phyloP scores from a whole-genome alignment of 2,113 vertebrate genomes.

The Carollia perspicillata region DNA sequence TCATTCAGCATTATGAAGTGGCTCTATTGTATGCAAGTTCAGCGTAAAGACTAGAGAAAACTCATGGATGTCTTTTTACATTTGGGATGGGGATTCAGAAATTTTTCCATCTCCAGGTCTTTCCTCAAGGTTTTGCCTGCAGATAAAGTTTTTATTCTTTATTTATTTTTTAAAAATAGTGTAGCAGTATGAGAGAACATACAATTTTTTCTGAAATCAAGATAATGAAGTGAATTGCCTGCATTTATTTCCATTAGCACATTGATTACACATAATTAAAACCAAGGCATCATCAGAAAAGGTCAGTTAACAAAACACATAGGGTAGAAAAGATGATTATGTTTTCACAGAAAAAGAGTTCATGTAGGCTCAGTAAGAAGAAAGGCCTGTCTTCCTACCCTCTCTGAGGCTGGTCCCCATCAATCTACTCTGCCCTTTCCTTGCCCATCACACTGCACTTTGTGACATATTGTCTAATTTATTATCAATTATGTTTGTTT shows the following conservation, averaged over 20 bases:
- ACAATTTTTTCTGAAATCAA: slow-evolving; percentile 63
- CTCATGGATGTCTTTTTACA: background rate
- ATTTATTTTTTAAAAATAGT: background rate
- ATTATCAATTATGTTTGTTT: background rate
- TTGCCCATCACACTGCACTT: background rate
- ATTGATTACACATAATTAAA: slow-evolving; percentile 64
- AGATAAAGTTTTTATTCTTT: background rate
- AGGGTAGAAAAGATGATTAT: slow-evolving; percentile 1
- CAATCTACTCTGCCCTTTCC: background rate
- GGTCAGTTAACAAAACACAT: slow-evolving; percentile 50
- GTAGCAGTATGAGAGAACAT: slow-evolving; percentile 4
- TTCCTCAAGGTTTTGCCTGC: slow-evolving; percentile 1
- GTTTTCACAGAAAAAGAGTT: background rate
- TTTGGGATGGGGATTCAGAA: background rate
- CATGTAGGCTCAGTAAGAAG: background rate
- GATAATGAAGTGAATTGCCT: slow-evolving; percentile 59
- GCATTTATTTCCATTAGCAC: slow-evolving; percentile 62
- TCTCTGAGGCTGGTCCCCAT: accelerated
- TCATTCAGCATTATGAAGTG: background rate
- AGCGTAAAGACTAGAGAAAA: background rate
- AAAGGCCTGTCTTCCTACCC: background rate
- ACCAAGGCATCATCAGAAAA: slow-evolving; percentile 52
- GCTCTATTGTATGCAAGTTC: background rate
- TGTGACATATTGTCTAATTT: background rate
- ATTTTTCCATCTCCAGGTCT: background rate